Evolutionary conservation across 2,113 vertebrate genomes (phyloP), one percentile per base, ranked within the genome.

Genomic region (Passer montanus): DNA sequence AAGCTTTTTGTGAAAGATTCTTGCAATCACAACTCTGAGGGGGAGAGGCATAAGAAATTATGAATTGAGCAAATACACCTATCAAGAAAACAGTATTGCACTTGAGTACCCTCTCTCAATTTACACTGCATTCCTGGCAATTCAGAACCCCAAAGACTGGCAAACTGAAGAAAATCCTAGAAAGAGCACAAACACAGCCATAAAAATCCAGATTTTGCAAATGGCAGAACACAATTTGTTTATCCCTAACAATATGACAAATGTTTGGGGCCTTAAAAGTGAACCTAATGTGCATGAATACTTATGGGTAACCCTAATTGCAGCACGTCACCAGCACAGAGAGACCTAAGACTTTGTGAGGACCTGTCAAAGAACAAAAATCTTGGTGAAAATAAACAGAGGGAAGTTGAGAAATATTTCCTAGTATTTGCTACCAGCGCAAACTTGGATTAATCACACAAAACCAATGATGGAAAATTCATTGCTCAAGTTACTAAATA

Each of bases 381-480:
- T 18, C 11, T 39, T 60, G 77, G 19, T 62, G 70, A 55, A 93
- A 87, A 84, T 23, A 84, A 82, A 84, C 35, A 84, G 55, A 89
- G n/a, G 53, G 56, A 77, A 70, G 64, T 41, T 73, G 52, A 85
- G 63, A 95, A 94, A 44, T 63, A 73, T 63, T 90, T 95, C 79
- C 59, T 80, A 49, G 37, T 93, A 80, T 80, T 89, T 87, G 35
- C 63, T 90, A 94, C 67, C 30, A 83, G 39, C 0, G 0, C 0
- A 0, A 77, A 74, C 33, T 70, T 83, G 47, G 46, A 86, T 70
- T 83, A 95, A 85, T 91, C 72, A 43, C 35, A 85, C 39, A 95
- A 95, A 81, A 84, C 19, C 53, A 67, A 8, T 30, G 72, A 88
- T 84, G 76, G 90, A 93, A 96, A 94, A 95, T 59, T 80, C 87